Conservation (phyloP, 2,113 vertebrate genomes). For the Microcebus ravelobensis region DNA sequence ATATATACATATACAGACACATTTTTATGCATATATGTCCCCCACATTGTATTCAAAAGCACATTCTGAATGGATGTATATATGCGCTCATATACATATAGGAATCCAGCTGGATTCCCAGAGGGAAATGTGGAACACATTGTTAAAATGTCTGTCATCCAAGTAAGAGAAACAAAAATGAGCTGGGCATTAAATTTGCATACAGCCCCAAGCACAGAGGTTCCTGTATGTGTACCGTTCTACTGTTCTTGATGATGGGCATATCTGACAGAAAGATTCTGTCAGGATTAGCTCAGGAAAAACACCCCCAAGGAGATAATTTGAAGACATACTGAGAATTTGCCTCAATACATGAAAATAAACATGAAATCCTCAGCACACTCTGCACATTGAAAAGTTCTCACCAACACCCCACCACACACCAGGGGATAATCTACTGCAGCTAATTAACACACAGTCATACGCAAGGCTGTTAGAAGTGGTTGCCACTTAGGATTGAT, state of each 20-base stretch:
- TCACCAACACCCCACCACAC: conserved; percentile 74
- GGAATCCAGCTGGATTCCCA: conserved; percentile 81
- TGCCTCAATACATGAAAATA: conserved; percentile 87
- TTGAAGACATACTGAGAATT: conserved; percentile 89
- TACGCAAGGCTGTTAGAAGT: conserved; percentile 71
- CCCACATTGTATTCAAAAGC: conserved; percentile 66
- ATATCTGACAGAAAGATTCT: conserved; percentile 87
- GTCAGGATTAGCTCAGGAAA: conserved; percentile 88
- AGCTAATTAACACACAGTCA: conserved; percentile 86
- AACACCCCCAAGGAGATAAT: conserved; percentile 89
- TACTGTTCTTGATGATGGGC: conserved; percentile 87
- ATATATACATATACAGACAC: conserved; percentile 73
- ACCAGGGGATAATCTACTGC: conserved; percentile 85
- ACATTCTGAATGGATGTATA: conserved; percentile 60
- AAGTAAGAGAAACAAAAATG: conserved; percentile 87
- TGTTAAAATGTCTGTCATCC: conserved; percentile 86
- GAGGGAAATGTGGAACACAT: conserved; percentile 82
- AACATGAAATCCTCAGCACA: conserved; percentile 84
- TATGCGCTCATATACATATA: conserved; percentile 72
- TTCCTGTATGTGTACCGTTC: conserved; percentile 79
- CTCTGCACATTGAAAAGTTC: conserved; percentile 79
- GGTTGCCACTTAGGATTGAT: conserved; percentile 83
- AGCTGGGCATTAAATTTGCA: conserved; percentile 89
- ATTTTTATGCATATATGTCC: conserved; percentile 78
- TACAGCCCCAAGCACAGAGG: conserved; percentile 88